Conservation (phyloP, 2,888 invertebrate genomes). For the Heterodera filipjevi region DNA sequence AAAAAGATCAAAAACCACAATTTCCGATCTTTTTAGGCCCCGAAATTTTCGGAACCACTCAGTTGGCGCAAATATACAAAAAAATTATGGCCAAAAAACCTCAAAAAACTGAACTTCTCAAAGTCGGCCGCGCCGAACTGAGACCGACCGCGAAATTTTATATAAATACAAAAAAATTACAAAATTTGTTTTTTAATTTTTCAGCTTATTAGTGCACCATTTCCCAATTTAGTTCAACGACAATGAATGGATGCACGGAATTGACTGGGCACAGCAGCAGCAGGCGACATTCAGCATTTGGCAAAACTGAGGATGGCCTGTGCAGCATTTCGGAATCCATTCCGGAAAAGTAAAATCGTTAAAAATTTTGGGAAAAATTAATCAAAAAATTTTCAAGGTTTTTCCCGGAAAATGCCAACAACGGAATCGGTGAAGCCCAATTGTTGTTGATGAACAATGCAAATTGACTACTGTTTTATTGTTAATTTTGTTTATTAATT, state of each 20-base stretch:
- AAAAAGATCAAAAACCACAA: too few relatives aligned
- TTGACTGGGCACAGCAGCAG: not conserved
- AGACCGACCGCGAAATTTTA: too few relatives aligned
- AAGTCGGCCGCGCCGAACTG: too few relatives aligned
- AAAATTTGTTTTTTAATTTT: not conserved
- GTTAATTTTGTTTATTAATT: not conserved
- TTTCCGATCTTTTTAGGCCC: too few relatives aligned
- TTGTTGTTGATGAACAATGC: not conserved
- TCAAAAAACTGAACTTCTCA: too few relatives aligned
- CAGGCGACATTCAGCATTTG: not conserved
- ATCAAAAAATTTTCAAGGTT: not conserved
- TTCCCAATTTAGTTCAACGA: not conserved
- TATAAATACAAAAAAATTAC: too few relatives aligned
- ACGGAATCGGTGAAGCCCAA: constrained; percentile 4
- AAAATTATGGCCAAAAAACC: too few relatives aligned
- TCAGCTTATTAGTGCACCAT: not conserved
- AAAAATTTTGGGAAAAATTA: too few relatives aligned
- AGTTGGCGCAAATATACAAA: too few relatives aligned
- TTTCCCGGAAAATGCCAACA: not conserved
- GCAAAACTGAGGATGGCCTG: not conserved
- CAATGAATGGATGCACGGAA: not conserved
- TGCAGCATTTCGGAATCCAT: not conserved
- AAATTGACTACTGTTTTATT: not conserved
- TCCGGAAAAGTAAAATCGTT: not conserved
- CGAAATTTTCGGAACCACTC: too few relatives aligned